Conservation (phyloP, 2,113 vertebrate genomes). For the Microtus oregoni region DNA sequence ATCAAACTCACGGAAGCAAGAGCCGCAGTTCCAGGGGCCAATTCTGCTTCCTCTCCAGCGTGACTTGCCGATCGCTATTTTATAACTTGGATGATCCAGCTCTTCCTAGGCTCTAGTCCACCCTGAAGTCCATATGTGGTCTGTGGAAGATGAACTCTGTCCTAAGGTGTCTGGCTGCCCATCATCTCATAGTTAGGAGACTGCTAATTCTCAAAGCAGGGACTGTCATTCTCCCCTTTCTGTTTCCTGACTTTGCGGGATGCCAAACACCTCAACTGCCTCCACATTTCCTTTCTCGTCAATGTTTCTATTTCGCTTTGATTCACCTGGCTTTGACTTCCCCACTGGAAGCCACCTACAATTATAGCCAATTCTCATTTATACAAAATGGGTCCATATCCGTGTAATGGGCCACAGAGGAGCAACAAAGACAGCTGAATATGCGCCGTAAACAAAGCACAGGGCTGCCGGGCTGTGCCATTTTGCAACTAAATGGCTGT, state of each 20-base stretch:
- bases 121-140: neutral
- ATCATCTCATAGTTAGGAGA: neutral
- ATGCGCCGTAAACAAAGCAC: neutral
- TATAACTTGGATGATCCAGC: neutral
- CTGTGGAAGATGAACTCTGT: neutral
- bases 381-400: neutral
- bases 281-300: neutral
- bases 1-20: neutral
- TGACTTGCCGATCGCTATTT: neutral
- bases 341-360: neutral
- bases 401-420: neutral
- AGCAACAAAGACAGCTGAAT: neutral
- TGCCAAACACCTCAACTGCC: neutral
- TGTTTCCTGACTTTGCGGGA: neutral
- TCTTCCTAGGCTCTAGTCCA: neutral
- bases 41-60: neutral
- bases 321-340: neutral
- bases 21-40: neutral
- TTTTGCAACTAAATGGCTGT: constrained; percentile 5
- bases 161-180: neutral
- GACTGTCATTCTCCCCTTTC: neutral
- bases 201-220: neutral
- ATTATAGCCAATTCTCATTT: neutral
- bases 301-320: neutral
- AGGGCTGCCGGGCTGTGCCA: neutral